Percentiles rank a stretch among this genome's conserved stretches.
Evolutionary conservation across 2,888 invertebrate species (phyloP).

Genomic region (Elysia crispata): DNA sequence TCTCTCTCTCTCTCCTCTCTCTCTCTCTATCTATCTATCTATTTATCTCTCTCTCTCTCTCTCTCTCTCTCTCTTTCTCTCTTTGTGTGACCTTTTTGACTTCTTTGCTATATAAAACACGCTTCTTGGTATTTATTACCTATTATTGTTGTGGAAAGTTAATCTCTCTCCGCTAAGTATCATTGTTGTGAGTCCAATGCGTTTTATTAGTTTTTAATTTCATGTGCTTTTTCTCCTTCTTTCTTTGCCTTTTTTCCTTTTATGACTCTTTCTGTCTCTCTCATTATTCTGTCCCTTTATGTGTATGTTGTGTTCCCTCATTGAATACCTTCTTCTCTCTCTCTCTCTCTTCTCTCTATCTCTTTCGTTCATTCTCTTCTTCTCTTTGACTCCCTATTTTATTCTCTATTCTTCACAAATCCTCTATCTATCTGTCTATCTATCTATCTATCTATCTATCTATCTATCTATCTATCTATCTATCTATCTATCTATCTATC

Average conservation of each 20-base stretch:
- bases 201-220: too few species aligned
- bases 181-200: too few species aligned
- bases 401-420: background rate
- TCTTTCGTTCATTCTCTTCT: background rate
- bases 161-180: too few species aligned
- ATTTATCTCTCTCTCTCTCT: background rate
- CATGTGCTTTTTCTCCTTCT: too few species aligned
- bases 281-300: conserved; percentile 13
- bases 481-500: too few species aligned
- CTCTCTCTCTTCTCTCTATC: background rate
- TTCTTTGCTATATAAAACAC: too few species aligned
- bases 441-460: too few species aligned
- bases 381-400: background rate
- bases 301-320: background rate
- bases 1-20: conserved; percentile 1
- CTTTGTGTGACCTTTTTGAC: too few species aligned
- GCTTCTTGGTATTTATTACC: too few species aligned
- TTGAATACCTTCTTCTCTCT: too few species aligned
- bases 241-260: background rate
- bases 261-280: conserved; percentile 18
- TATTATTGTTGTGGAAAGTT: too few species aligned
- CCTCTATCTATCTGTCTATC: background rate
- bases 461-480: background rate
- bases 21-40: background rate
- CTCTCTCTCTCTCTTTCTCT: too few species aligned